phyloP scores from a whole-genome alignment of 2,888 invertebrate species.

The Hirtodrosophila histrioides region DNA sequence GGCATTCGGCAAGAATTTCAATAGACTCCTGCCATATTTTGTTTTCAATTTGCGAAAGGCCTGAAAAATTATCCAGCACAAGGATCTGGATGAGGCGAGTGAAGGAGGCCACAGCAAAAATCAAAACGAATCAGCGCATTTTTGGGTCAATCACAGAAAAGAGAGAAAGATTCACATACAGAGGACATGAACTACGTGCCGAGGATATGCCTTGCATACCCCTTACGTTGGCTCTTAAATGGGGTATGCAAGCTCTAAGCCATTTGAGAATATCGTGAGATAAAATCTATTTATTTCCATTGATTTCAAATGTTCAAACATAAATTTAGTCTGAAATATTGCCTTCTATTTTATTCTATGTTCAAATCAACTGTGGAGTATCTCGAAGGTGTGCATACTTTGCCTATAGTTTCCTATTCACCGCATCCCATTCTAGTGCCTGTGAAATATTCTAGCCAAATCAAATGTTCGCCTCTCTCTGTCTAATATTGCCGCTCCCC shows the following conservation, averaged over 20 bases:
- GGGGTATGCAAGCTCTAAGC: slow-evolving; percentile 11
- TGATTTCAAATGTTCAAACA: no score
- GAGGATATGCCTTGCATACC: slow-evolving; percentile 37
- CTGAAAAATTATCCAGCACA: slow-evolving; percentile 20
- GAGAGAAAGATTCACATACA: slow-evolving; percentile 25
- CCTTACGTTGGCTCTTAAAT: neutral
- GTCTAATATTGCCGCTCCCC: slow-evolving; percentile 4
- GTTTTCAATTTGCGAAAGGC: slow-evolving; percentile 62
- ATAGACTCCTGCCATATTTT: slow-evolving; percentile 47
- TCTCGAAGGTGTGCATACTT: neutral
- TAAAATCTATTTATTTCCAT: no score
- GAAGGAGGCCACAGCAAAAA: slow-evolving; percentile 48
- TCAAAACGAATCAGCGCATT: slow-evolving; percentile 74
- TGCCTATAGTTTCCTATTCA: neutral
- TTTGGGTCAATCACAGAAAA: slow-evolving; percentile 70
- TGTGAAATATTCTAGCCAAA: slow-evolving; percentile 23
- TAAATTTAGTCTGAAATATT: no score
- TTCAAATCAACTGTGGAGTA: slow-evolving; percentile 1
- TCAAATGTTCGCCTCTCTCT: slow-evolving; percentile 1
- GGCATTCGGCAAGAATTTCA: slow-evolving; percentile 29
- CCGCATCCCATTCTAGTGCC: neutral
- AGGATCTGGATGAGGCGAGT: slow-evolving; percentile 8
- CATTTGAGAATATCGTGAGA: no score
- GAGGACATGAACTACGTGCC: slow-evolving; percentile 62
- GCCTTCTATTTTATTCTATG: no score